Evolutionary conservation across 2,888 invertebrate genomes (phyloP), one percentile per base, ranked within the genome.

Genomic region (Polymixis lichenea): DNA sequence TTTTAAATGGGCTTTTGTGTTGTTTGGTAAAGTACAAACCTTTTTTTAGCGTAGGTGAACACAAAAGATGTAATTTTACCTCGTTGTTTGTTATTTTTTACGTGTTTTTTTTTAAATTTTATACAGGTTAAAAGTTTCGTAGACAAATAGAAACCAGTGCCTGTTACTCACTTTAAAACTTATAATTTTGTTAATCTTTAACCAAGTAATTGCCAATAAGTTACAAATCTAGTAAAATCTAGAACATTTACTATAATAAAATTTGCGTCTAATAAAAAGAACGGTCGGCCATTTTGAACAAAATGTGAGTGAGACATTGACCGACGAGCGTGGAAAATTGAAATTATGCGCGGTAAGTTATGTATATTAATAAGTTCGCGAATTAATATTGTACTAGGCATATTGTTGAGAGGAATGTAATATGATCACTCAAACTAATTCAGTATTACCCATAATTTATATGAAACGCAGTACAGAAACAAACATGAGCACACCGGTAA

Each of bases 1-100:
- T 88, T 89, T 87, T 84, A 82, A 87, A 87, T 79, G 78, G 80
- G 84, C 86, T 88, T 88, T 91, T 92, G 89, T 88, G 71, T 80
- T 86, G 74, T 88, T 87, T 84, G 84, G 87, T 82, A 85, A 88
- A 89, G 84, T 85, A 83, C 83, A 75, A 77, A 77, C 61, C 62
- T 67, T 43, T 78, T 86, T 85, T 80, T 72, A 38, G 38, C 38
- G 22, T 22, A 28, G 13, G 22, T 38, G 65, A 62, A 69, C 64
- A 84, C 68, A 87, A 87, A 73, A 66, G 79, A 81, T 67, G 80
- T 75, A 82, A 87, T 85, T 82, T 80, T 75, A 86, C n/a, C 78
- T 76, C 49, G 43, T 68, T 78, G 58, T 75, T 65, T 72, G 46
- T 73, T 58, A 13, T 76, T 74, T 79, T 68, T 61, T 28, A 22